Evolutionary conservation across 2,113 vertebrate genomes (phyloP), one percentile per base, ranked within the genome.

Genomic region (Menidia beryllina): DNA sequence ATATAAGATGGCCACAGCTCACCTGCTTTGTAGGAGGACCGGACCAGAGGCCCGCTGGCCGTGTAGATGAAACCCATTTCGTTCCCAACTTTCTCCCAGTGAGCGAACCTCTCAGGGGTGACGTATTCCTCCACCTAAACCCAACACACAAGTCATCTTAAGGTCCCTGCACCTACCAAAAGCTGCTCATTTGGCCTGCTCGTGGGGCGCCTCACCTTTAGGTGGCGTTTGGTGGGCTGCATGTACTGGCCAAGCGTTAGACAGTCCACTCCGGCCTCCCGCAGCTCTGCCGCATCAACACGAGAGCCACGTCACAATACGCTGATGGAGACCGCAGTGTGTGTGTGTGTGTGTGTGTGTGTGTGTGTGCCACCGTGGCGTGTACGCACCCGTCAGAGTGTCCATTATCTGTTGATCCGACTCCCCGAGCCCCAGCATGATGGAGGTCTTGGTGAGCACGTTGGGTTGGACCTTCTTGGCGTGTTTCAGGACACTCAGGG

Each of bases 1-100:
- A 7, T 7, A 7, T 15, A 61, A 2, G 19, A n/a, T 21, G 5
- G 4, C 3, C 4, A 51, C 6, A 19, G 14, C 83, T 88, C 89
- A 98, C 98, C 98, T 94, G 98, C 97, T 98, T 98, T 99, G 74
- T 99, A 99, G 27, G 98, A 99, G 15, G 97, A 99, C 24, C 98
- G 94, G 63, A 99, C 98, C 59, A 99, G 87, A 3, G 98, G 97
- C 21, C 98, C 98, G 0, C 98, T 99, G 20, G 98, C 98, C 8
- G 96, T 99, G 82, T 99, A 99, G 69, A 92, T 77, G 75, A 99
- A 99, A 61, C 97, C 98, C 92, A 99, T 95, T 7, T 98, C 94
- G 48, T 91, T 94, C 56, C 98, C 98, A 39, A 97, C 88, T 88
- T 96, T 94, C 90, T 98, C 97, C 98, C 98, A 98, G 82, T 97